A percentile compares a stretch with the other conserved stretches of the same genome.
Evolutionary conservation across 1,140 invertebrate genomes (phyloP).

Genomic region (Drosophila punjabiensis): DNA sequence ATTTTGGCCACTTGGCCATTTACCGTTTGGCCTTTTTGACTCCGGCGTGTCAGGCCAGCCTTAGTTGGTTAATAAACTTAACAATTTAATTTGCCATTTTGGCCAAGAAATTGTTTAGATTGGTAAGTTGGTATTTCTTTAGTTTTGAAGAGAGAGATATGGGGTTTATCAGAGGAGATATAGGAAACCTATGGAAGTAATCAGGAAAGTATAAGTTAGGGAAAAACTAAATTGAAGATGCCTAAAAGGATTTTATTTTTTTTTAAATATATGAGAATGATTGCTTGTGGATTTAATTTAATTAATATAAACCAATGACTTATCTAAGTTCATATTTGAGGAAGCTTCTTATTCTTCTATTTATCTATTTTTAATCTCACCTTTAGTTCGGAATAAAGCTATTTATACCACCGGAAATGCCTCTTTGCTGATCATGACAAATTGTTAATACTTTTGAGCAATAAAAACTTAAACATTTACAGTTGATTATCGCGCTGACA

Average conservation of each 20-base stretch:
- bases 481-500: slow-evolving; percentile 28
- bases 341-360: too few species aligned
- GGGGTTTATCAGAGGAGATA: background rate
- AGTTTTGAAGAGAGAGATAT: background rate
- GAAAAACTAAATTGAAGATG: background rate
- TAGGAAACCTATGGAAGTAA: too few species aligned
- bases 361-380: background rate
- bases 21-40: slow-evolving; percentile 50
- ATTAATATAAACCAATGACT: too few species aligned
- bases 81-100: slow-evolving; percentile 66
- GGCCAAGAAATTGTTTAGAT: slow-evolving; percentile 26
- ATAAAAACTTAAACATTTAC: slow-evolving; percentile 9
- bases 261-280: too few species aligned
- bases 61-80: slow-evolving; percentile 58
- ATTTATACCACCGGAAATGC: slow-evolving; percentile 4
- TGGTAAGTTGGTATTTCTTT: background rate
- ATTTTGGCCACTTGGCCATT: slow-evolving; percentile 23
- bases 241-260: too few species aligned
- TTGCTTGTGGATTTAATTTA: too few species aligned
- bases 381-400: background rate
- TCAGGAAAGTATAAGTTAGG: background rate
- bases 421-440: background rate
- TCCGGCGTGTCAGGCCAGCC: slow-evolving; percentile 19
- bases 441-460: background rate
- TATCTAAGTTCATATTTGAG: background rate